Percentiles rank a stretch among this genome's conserved stretches.
phyloP scores from a whole-genome alignment of 2,797 vertebrate genomes.

The Crossoptilon crossoptilon region DNA sequence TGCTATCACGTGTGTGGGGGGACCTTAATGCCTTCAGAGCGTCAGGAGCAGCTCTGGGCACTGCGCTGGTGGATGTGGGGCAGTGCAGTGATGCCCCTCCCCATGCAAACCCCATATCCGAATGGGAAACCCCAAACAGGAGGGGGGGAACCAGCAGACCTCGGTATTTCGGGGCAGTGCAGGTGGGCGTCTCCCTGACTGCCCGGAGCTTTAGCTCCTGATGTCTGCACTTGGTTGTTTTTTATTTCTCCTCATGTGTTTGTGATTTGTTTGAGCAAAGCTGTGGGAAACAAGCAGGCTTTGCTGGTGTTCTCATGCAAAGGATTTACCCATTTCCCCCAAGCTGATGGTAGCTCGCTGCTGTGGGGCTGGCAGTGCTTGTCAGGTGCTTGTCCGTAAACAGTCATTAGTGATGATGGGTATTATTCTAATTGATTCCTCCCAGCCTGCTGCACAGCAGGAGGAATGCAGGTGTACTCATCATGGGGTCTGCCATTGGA shows the following conservation, averaged over 20 bases:
- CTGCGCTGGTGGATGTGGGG: constrained; percentile 51
- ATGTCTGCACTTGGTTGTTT: background rate
- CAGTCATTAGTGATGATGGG: background rate
- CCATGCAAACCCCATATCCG: background rate
- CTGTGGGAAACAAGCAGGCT: background rate
- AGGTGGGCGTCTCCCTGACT: background rate
- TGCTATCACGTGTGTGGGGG: background rate
- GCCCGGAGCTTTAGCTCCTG: background rate
- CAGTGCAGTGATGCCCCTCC: background rate
- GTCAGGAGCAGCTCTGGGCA: constrained; percentile 20
- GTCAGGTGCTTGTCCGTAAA: background rate
- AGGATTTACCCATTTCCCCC: background rate
- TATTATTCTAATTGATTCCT: background rate
- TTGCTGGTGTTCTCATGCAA: background rate
- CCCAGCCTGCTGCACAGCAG: background rate
- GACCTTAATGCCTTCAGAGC: constrained; percentile 52
- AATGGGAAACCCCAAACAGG: background rate
- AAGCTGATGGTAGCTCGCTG: background rate
- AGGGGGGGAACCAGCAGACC: background rate
- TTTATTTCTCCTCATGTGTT: background rate
- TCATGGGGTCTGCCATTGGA: fast-evolving
- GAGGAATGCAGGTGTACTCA: background rate
- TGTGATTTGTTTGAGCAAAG: background rate
- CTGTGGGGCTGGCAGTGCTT: background rate
- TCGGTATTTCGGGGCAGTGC: background rate